Percentiles rank a stretch among this genome's conserved stretches.
phyloP scores from a whole-genome alignment of 2,113 vertebrate species.

The Mirounga angustirostris region DNA sequence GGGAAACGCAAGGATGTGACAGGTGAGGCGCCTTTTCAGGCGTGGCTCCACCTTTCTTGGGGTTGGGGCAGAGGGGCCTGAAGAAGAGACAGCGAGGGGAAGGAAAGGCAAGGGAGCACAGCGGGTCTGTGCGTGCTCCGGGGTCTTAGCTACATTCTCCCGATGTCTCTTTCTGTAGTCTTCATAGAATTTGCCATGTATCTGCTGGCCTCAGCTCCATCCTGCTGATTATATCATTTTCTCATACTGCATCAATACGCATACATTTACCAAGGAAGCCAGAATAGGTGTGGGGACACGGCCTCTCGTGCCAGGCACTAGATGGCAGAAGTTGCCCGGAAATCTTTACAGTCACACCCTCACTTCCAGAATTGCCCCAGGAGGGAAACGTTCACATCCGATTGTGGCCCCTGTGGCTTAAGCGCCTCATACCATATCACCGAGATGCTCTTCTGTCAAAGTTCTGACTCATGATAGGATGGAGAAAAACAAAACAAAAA shows the following conservation, averaged over 20 bases:
- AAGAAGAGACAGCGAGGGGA: background rate
- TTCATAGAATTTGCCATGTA: background rate
- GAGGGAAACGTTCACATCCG: background rate
- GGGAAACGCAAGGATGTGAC: background rate
- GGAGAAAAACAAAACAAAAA: background rate
- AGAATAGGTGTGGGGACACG: background rate
- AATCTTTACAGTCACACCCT: background rate
- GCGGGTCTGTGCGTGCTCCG: background rate
- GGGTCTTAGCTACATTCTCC: background rate
- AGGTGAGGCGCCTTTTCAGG: background rate
- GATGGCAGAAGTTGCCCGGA: constrained; percentile 43
- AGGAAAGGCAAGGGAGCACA: too few relatives aligned
- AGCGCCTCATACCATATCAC: background rate
- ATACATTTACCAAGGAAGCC: background rate
- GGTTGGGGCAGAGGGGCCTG: fast-evolving
- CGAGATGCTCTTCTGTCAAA: background rate
- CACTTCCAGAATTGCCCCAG: background rate
- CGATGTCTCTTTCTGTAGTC: background rate
- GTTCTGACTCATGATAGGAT: background rate
- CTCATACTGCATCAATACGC: background rate
- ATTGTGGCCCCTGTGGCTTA: too few relatives aligned
- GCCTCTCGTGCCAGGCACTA: background rate
- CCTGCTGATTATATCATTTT: background rate
- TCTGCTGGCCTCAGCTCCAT: background rate
- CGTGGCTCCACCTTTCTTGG: background rate